Base-by-base conservation (phyloP, 2,888 invertebrate species). In the Drosophila siamana region DNA sequence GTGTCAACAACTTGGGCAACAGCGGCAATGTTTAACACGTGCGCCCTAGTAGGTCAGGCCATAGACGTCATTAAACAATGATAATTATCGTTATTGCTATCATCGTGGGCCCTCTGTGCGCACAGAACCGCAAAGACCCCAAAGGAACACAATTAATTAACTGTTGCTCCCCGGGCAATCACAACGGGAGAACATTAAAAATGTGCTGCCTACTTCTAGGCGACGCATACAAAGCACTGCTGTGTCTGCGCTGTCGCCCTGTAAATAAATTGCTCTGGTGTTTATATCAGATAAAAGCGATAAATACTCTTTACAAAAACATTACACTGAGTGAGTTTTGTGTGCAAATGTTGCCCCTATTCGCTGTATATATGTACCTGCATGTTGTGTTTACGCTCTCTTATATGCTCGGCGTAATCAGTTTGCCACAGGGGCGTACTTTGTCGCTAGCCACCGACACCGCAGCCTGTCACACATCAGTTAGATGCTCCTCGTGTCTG, bases 121-220 rank as follows among this genome's bases (percentile, higher is more conserved):
- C 36, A 15, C 30, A 22, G 30, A n/a, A 30, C 26, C 50, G 30
- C 46, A 30, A 30, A n/a, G 28, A 11, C 48, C 70, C 33, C 70
- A 38, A 50, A 50, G 44, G 56, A 41, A 38, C 43, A 30, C 50
- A 80, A 72, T 77, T 80, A 72, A 72, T 77, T 68, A 67, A 66
- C 48, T 56, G 78, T 51, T 44, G 30, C 47, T 41, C 64, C 33
- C 41, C 22, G 36, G 38, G 46, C 54, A 48, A 68, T 60, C 60
- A 60, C 60, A 62, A 61, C 26, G 40, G 51, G 50, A 8, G 48
- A 41, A 41, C 66, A 51, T 62, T 46, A 13, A 59, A 69, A 54
- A 30, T 62, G 44, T 68, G 60, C 63, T 52, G 59, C 48, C 48
- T 63, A 48, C 54, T 44, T 59, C 13, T 36, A 56, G 55, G 46